These are phyloP conservation scores for Tipula confusa DNA, from an alignment of 2,888 invertebrate genomes.

Conservation along the genomic window DNA sequence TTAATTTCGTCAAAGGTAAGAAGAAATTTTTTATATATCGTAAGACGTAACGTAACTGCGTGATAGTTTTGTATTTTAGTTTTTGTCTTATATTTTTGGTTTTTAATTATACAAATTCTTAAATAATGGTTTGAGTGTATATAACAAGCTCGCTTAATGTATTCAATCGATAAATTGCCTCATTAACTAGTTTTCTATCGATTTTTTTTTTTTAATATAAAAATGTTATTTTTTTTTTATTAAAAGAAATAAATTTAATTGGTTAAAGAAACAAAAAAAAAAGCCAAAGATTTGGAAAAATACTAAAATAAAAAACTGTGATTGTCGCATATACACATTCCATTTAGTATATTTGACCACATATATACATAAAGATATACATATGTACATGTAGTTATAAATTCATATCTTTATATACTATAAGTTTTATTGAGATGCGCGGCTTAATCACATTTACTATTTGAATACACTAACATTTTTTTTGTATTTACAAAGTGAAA, in stretches of 20 bases:
- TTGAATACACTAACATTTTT: neutral
- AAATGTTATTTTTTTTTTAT: neutral
- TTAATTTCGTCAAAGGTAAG: constrained; percentile 76
- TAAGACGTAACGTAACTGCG: neutral
- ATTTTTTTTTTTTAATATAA: neutral
- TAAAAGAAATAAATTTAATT: constrained; percentile 25
- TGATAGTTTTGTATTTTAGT: neutral
- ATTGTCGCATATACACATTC: constrained; percentile 12
- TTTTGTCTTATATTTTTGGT: neutral
- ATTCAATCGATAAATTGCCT: constrained; percentile 20
- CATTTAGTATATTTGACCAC: neutral
- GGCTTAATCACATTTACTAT: neutral
- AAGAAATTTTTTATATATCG: too few species aligned
- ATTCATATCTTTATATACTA: neutral
- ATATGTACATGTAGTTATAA: neutral
- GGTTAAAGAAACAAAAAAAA: constrained; percentile 15
- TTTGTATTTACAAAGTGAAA: constrained; percentile 15
- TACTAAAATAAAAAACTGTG: neutral
- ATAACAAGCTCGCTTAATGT: neutral
- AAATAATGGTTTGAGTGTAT: neutral
- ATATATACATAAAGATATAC: neutral
- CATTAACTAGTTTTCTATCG: constrained; percentile 15
- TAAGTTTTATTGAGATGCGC: neutral
- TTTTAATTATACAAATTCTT: constrained; percentile 3
- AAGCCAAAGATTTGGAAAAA: neutral